Percentiles rank a stretch among this genome's conserved stretches.
phyloP scores from a whole-genome alignment of 2,888 invertebrate genomes.

The Sarcophaga caerulescens region DNA sequence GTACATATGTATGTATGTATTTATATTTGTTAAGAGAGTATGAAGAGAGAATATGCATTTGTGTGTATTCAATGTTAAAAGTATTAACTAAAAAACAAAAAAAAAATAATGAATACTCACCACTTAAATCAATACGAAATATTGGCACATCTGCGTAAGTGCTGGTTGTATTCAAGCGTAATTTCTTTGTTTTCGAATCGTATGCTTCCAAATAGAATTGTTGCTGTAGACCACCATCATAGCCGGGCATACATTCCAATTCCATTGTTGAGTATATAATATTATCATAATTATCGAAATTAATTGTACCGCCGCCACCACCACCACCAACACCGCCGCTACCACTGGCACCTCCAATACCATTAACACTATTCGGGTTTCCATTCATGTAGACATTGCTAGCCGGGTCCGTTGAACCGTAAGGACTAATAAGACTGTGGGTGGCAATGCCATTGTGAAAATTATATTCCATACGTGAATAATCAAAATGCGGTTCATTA shows the following conservation, averaged over 20 bases:
- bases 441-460: constrained; percentile 79
- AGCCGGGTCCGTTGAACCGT: constrained; percentile 57
- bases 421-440: constrained; percentile 75
- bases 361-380: constrained; percentile 47
- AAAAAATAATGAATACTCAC: constrained; percentile 71
- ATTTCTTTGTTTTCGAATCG: constrained; percentile 87
- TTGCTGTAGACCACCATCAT: constrained; percentile 94
- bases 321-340: constrained; percentile 58
- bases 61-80: too few relatives aligned
- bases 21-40: background rate
- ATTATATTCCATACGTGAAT: constrained; percentile 80
- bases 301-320: constrained; percentile 76
- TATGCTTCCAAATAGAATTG: constrained; percentile 91
- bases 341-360: constrained; percentile 65
- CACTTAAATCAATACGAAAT: constrained; percentile 83
- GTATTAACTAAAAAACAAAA: too few relatives aligned
- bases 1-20: background rate
- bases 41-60: background rate
- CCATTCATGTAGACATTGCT: constrained; percentile 55
- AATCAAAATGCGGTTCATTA: constrained; percentile 77
- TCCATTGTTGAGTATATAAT: constrained; percentile 84
- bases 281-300: constrained; percentile 81
- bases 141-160: constrained; percentile 83
- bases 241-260: constrained; percentile 92
- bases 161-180: constrained; percentile 87